Evolutionary conservation across 2,888 invertebrate species (phyloP), one percentile per base, ranked within the genome.

Genomic region (Rhagium mordax): DNA sequence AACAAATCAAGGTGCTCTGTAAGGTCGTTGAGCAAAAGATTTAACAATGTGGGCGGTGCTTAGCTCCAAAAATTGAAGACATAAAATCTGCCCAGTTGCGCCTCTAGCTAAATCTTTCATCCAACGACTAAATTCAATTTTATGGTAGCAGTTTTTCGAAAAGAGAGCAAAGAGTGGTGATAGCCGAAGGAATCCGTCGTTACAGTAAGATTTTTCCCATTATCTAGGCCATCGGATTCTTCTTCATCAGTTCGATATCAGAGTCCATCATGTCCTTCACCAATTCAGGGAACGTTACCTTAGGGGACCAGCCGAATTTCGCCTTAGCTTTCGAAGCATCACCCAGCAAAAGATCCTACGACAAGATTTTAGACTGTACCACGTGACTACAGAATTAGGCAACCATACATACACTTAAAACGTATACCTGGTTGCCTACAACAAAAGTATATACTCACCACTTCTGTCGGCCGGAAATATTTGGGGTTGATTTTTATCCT

Each of bases 401-500:
- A n/a, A n/a, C n/a, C n/a, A n/a, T n/a, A n/a, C n/a, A n/a, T n/a
- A n/a, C n/a, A n/a, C n/a, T n/a, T n/a, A n/a, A n/a, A n/a, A n/a
- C n/a, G n/a, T n/a, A n/a, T n/a, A n/a, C n/a, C n/a, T n/a, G n/a
- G n/a, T n/a, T n/a, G n/a, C n/a, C n/a, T n/a, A n/a, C n/a, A n/a
- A n/a, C n/a, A n/a, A n/a, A n/a, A n/a, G n/a, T 41, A 21, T 41
- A 21, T 47, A 90, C 94, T 91, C 86, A 95, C 97, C 84, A 99
- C 99, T 94, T 99, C 99, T 0, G 99, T 98, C 7, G 99, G 99
- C 75, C 99, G 92, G 88, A 98, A 99, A 90, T 95, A 98, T 88
- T 96, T 97, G 0, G 96, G 92, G 90, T 98, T 98, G 55, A 99
- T 93, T 84, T 91, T 93, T 18, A 99, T 94, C 29, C 98, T 91